Percentiles rank a stretch among this genome's conserved stretches.
phyloP scores from a whole-genome alignment of 2,797 vertebrate species.

The Anabacerthia variegaticeps region DNA sequence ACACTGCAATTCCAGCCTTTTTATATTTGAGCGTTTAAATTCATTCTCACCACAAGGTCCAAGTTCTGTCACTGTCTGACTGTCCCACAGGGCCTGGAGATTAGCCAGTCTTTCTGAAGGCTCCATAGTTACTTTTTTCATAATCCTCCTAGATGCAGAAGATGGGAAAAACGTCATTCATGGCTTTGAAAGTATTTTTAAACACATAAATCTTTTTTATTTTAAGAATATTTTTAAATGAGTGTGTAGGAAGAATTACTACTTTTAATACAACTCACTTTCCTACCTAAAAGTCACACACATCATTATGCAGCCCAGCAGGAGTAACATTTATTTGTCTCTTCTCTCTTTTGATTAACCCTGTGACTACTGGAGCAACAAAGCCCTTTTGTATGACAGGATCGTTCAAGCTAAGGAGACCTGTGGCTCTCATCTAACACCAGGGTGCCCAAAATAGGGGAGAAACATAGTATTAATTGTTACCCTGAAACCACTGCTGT shows the following conservation, averaged over 20 bases:
- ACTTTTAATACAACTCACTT: neutral
- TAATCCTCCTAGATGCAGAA: conserved; percentile 84
- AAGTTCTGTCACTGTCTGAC: conserved; percentile 88
- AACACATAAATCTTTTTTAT: neutral
- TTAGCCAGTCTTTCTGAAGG: conserved; percentile 87
- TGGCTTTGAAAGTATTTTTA: neutral
- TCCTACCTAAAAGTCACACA: neutral
- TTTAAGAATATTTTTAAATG: neutral
- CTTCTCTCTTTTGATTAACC: neutral
- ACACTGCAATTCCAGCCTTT: conserved; percentile 35
- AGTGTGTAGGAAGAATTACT: neutral
- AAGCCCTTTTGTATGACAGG: neutral
- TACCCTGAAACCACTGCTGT: neutral
- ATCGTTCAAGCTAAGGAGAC: neutral
- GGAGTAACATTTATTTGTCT: neutral
- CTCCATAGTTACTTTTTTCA: conserved; percentile 94
- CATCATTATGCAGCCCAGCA: neutral
- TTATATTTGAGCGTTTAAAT: conserved; percentile 42
- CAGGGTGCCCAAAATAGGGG: neutral
- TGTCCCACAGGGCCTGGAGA: conserved; percentile 92
- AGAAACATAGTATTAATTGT: neutral
- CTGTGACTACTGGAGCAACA: neutral
- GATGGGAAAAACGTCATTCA: neutral
- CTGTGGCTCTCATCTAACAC: neutral
- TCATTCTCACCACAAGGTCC: conserved; percentile 90